A percentile compares a stretch with the other conserved stretches of the same genome.
phyloP scores from a whole-genome alignment of 2,113 vertebrate species.

The Anseranas semipalmata region DNA sequence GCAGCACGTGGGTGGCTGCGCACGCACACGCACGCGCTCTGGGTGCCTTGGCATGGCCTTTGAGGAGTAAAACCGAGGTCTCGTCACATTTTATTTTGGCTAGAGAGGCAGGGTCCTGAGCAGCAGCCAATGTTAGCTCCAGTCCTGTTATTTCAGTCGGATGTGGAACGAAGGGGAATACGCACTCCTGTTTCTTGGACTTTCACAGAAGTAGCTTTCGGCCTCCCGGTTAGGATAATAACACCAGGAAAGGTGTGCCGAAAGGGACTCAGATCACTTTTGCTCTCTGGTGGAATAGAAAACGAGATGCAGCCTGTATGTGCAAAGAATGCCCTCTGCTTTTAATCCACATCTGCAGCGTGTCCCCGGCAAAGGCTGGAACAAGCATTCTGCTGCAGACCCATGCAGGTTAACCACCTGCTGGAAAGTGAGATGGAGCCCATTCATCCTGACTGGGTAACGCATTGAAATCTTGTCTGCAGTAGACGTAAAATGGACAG shows the following conservation, averaged over 20 bases:
- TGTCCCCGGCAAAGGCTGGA: background rate
- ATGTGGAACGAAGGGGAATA: background rate
- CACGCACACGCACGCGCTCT: background rate
- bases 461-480: background rate
- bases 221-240: background rate
- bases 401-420: rapidly evolving
- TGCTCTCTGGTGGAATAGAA: background rate
- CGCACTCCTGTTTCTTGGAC: rapidly evolving
- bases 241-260: background rate
- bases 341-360: background rate
- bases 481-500: background rate
- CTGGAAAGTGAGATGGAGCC: background rate
- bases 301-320: background rate
- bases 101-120: background rate
- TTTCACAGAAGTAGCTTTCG: background rate
- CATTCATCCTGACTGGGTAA: background rate
- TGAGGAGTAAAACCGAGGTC: background rate
- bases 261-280: background rate
- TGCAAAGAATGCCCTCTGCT: background rate
- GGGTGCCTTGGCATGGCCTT: background rate
- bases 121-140: background rate
- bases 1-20: rapidly evolving
- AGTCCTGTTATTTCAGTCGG: rapidly evolving
- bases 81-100: background rate
- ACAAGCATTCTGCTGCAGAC: background rate